phyloP scores from a whole-genome alignment of 2,797 vertebrate species.

The Phataginus tetradactyla region DNA sequence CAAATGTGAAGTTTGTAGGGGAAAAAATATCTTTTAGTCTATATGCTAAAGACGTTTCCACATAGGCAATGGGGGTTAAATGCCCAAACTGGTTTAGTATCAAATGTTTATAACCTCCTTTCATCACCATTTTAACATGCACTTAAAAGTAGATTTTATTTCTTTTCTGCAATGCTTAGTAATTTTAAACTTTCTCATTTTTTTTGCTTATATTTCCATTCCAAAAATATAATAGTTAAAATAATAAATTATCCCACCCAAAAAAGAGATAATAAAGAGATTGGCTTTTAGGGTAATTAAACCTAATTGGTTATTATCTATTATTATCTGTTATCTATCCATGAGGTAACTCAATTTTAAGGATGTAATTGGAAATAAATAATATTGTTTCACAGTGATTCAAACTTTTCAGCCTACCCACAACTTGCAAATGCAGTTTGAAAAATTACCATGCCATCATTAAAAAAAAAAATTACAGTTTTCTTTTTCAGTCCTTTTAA shows the following conservation, averaged over 20 bases:
- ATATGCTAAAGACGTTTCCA: not conserved
- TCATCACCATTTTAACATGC: not conserved
- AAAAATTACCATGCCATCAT: conserved; percentile 40
- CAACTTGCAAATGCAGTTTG: not conserved
- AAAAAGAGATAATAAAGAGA: not conserved
- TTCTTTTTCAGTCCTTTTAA: conserved; percentile 37
- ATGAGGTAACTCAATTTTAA: conserved; percentile 1
- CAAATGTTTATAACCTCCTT: not conserved
- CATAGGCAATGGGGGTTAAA: not conserved
- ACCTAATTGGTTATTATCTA: not conserved
- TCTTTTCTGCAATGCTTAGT: not conserved
- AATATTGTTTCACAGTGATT: conserved; percentile 22
- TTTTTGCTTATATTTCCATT: not conserved
- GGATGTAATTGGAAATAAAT: not conserved
- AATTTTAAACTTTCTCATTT: not conserved
- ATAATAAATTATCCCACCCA: not conserved
- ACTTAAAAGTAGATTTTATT: conserved; percentile 32
- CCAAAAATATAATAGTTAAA: conserved; percentile 36
- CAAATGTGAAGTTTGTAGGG: not conserved
- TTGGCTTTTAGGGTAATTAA: not conserved
- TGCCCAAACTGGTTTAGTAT: not conserved
- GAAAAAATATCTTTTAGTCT: not conserved
- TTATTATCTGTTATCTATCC: not conserved
- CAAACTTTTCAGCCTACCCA: conserved; percentile 21
- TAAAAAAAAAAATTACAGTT: not conserved